Evolutionary conservation across 2,797 vertebrate species (phyloP).

Genomic region (Tauraco hartlaubi): DNA sequence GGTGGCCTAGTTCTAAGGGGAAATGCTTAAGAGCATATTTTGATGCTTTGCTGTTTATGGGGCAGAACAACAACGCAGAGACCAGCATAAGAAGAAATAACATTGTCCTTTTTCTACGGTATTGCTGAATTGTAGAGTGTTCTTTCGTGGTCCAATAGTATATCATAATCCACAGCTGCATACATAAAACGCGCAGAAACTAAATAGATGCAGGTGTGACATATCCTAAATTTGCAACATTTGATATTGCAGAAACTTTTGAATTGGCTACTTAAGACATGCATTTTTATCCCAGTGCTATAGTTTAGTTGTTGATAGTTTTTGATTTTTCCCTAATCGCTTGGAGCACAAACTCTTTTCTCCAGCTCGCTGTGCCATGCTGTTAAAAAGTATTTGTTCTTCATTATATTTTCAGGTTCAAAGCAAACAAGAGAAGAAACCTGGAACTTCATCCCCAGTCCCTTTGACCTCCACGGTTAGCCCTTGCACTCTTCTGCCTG

Average conservation of each 20-base stretch:
- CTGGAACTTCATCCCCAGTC: conserved; percentile 85
- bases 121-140: background rate
- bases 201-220: background rate
- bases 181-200: background rate
- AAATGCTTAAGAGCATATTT: background rate
- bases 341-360: background rate
- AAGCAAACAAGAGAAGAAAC: conserved; percentile 94
- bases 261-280: background rate
- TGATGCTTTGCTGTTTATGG: background rate
- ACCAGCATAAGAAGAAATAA: background rate
- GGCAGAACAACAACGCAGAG: background rate
- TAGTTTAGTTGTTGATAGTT: background rate
- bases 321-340: background rate
- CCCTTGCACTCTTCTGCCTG: conserved; percentile 78
- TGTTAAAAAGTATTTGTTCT: conserved; percentile 33
- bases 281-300: background rate
- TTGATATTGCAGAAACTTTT: background rate
- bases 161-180: background rate
- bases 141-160: background rate
- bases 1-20: background rate
- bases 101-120: background rate
- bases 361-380: background rate
- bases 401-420: conserved; percentile 86
- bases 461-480: conserved; percentile 75
- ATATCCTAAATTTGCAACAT: background rate